Percentiles rank a stretch among this genome's conserved stretches.
These are phyloP conservation scores for Leptopilina clavipes DNA, from an alignment of 1,140 invertebrate species.

Conservation along the genomic window DNA sequence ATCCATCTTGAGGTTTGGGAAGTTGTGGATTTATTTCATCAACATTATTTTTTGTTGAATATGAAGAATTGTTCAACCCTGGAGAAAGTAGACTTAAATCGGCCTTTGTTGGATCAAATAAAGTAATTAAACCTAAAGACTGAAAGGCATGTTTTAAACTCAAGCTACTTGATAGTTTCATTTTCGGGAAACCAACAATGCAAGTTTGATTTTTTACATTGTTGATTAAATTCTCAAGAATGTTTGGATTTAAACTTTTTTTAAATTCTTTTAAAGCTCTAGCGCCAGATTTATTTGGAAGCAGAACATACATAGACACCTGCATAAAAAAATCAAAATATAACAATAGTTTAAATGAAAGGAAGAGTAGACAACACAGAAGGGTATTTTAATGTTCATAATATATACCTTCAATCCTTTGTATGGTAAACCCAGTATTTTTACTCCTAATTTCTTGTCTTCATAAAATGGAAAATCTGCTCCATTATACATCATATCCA, in stretches of 20 bases:
- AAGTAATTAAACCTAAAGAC: slow-evolving; percentile 76
- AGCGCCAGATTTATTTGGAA: slow-evolving; percentile 76
- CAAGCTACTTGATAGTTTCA: slow-evolving; percentile 78
- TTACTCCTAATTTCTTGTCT: slow-evolving; percentile 74
- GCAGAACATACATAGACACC: slow-evolving; percentile 82
- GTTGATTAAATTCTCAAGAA: slow-evolving; percentile 75
- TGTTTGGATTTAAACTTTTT: slow-evolving; percentile 70
- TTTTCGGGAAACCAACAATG: slow-evolving; percentile 80
- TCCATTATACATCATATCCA: slow-evolving; percentile 81
- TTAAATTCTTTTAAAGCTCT: slow-evolving; percentile 74
- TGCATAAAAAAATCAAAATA: slow-evolving; percentile 40
- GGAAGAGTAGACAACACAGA: no score
- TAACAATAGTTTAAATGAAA: no score
- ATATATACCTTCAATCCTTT: slow-evolving; percentile 76
- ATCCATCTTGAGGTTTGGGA: slow-evolving; percentile 25
- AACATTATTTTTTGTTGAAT: no score
- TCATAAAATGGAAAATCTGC: slow-evolving; percentile 77
- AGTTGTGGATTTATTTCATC: background rate
- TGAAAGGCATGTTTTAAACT: slow-evolving; percentile 75
- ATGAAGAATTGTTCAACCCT: slow-evolving; percentile 46
- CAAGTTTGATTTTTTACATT: slow-evolving; percentile 73
- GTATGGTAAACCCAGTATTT: slow-evolving; percentile 84
- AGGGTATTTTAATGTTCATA: no score
- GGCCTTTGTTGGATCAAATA: slow-evolving; percentile 78
- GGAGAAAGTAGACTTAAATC: slow-evolving; percentile 79